Conservation (phyloP, 2,113 vertebrate genomes). For the Pseudolaguvia tuberculata region DNA sequence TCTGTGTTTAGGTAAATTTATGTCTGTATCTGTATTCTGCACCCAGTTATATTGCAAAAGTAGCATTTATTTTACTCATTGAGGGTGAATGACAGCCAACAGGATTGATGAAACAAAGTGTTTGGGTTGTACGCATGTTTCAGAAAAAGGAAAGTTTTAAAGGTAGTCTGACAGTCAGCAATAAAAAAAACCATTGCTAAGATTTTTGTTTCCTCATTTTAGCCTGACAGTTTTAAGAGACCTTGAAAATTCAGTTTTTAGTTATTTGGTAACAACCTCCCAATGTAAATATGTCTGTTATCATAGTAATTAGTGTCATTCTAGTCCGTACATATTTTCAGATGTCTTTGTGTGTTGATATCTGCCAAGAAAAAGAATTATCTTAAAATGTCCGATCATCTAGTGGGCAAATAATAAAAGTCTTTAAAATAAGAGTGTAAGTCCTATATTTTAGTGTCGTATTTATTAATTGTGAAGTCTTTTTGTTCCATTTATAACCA, state of each 20-base stretch:
- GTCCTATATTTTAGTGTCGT: constrained; percentile 29
- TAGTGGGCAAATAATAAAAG: not conserved
- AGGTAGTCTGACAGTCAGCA: constrained; percentile 36
- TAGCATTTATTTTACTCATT: constrained; percentile 26
- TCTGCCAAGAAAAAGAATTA: constrained; percentile 3
- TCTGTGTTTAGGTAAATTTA: constrained; percentile 20
- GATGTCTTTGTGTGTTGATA: not conserved
- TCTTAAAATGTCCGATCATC: constrained; percentile 4
- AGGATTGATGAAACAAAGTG: not conserved
- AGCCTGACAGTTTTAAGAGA: constrained; percentile 16
- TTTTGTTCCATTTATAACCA: constrained; percentile 70
- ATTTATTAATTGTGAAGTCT: constrained; percentile 69
- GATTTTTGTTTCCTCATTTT: constrained; percentile 20
- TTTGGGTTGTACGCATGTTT: constrained; percentile 24
- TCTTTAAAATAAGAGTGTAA: constrained; percentile 31
- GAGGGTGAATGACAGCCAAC: not conserved
- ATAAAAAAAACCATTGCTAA: constrained; percentile 32
- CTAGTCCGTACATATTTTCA: constrained; percentile 22
- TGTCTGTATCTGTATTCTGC: constrained; percentile 10
- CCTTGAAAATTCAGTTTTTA: constrained; percentile 22
- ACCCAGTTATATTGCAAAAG: constrained; percentile 17
- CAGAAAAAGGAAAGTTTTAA: constrained; percentile 9
- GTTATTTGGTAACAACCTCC: too few relatives aligned
- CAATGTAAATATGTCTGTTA: constrained; percentile 31
- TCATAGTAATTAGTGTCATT: constrained; percentile 33